Evolutionary conservation across 2,888 invertebrate genomes (phyloP).

Genomic region (Pyrocoelia pectoralis): DNA sequence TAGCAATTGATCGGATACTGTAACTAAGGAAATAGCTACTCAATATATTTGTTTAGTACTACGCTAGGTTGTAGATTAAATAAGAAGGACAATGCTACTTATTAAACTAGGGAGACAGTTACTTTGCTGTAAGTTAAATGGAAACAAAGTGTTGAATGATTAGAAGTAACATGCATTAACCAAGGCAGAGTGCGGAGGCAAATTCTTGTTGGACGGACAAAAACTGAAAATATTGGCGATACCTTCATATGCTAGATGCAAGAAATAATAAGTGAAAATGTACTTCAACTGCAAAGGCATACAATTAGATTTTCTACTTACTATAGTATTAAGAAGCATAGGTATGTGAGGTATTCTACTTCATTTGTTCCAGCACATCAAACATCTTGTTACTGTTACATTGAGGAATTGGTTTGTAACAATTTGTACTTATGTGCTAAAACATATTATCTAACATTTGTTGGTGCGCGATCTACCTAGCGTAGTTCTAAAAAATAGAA

Average conservation of each 20-base stretch:
- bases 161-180: too few relatives aligned
- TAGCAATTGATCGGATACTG: not conserved
- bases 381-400: too few relatives aligned
- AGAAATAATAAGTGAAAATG: too few relatives aligned
- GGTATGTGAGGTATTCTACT: not conserved
- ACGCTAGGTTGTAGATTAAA: constrained; percentile 41
- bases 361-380: not conserved
- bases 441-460: not conserved
- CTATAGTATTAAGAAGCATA: not conserved
- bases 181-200: too few relatives aligned
- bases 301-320: too few relatives aligned
- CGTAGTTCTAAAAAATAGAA: constrained; percentile 44
- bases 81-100: not conserved
- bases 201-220: too few relatives aligned
- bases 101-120: not conserved
- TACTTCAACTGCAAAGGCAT: too few relatives aligned
- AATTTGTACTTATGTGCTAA: not conserved
- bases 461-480: constrained; percentile 53
- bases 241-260: too few relatives aligned
- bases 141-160: not conserved
- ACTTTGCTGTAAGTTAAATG: not conserved
- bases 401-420: not conserved
- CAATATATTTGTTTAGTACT: constrained; percentile 37
- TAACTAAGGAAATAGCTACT: not conserved
- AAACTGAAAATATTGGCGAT: too few relatives aligned